Conservation (phyloP, 1,140 invertebrate species). For the Neodiprion lecontei region DNA sequence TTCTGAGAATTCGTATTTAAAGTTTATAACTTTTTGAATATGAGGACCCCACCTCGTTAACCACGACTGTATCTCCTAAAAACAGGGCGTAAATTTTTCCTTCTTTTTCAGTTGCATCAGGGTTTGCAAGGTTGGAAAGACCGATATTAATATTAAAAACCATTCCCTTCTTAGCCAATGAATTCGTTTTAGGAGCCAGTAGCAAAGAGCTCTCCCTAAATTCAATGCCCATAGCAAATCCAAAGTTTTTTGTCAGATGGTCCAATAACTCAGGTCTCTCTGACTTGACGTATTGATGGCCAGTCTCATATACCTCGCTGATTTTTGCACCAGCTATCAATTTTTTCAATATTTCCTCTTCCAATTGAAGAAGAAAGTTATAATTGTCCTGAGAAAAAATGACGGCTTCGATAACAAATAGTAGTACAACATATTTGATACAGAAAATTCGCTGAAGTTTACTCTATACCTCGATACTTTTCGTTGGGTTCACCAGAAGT, state of each 20-base stretch:
- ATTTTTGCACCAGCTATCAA: conserved; percentile 85
- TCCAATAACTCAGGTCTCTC: conserved; percentile 87
- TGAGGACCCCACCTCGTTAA: conserved; percentile 76
- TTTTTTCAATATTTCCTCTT: conserved; percentile 90
- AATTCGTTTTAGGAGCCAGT: conserved; percentile 88
- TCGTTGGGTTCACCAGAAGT: conserved; percentile 94
- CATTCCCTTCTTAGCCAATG: conserved; percentile 91
- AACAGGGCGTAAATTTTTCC: conserved; percentile 94
- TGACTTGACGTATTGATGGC: conserved; percentile 83
- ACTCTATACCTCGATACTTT: conserved; percentile 71
- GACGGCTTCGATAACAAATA: background rate
- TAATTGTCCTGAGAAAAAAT: conserved; percentile 80
- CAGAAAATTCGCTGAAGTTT: conserved; percentile 13
- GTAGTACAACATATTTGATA: conserved; percentile 2
- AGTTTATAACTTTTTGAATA: background rate
- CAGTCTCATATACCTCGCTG: conserved; percentile 88
- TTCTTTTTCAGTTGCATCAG: conserved; percentile 82
- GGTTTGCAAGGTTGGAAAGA: conserved; percentile 86
- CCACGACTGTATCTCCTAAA: conserved; percentile 95
- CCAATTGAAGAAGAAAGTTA: conserved; percentile 89
- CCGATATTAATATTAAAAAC: conserved; percentile 97
- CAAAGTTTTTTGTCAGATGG: conserved; percentile 94
- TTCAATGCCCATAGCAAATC: conserved; percentile 97
- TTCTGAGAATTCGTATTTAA: conserved; percentile 1
- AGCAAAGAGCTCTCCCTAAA: conserved; percentile 94